These are phyloP conservation scores for Cardiocondyla obscurior DNA, from an alignment of 1,140 invertebrate genomes.

Conservation along the genomic window DNA sequence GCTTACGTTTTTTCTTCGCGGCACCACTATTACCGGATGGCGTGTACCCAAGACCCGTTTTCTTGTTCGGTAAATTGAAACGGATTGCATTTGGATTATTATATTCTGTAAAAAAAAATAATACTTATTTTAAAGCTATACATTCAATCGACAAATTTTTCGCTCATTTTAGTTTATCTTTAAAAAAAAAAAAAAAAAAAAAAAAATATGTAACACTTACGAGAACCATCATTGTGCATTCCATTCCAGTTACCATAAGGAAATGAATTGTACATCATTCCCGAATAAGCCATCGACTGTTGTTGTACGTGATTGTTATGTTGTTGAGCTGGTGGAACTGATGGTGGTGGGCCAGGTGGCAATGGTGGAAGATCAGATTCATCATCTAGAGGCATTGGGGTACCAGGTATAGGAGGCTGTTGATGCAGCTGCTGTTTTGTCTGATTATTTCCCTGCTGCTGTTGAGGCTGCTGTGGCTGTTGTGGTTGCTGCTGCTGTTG, in stretches of 20 bases:
- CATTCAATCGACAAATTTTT: not conserved
- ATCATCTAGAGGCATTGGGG: constrained; percentile 80
- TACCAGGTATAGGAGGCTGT: constrained; percentile 77
- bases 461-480: constrained; percentile 70
- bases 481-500: constrained; percentile 69
- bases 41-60: constrained; percentile 82
- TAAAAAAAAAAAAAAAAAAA: not conserved
- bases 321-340: constrained; percentile 81
- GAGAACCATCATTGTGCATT: constrained; percentile 75
- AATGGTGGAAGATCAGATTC: constrained; percentile 82
- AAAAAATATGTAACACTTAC: constrained; percentile 67
- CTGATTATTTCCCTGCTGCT: constrained; percentile 74
- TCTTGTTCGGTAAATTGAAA: constrained; percentile 86
- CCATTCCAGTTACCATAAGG: constrained; percentile 77
- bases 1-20: constrained; percentile 90
- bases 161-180: not conserved
- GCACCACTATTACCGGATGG: constrained; percentile 84
- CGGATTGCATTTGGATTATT: constrained; percentile 83
- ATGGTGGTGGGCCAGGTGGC: constrained; percentile 82
- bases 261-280: constrained; percentile 76
- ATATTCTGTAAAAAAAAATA: constrained; percentile 74
- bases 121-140: not conserved
- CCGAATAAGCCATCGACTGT: constrained; percentile 78
- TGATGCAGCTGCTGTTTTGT: constrained; percentile 74
- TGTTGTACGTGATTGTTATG: constrained; percentile 78